Base-by-base conservation (phyloP, 2,113 vertebrate genomes). In the Rattus rattus region DNA sequence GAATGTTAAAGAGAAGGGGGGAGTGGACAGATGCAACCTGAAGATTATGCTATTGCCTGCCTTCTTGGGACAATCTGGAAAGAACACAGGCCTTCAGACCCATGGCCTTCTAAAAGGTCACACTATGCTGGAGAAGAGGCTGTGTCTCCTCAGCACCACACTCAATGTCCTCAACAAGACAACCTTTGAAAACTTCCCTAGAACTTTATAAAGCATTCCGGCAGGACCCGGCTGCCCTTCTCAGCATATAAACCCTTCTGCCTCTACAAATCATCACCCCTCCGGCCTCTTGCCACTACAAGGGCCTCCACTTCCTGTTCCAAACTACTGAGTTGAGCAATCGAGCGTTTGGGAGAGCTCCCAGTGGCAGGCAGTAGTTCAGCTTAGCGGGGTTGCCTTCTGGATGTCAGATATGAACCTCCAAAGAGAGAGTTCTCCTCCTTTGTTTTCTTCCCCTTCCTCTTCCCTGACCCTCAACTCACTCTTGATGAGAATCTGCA, bases 301-400 rank as follows among this genome's bases (percentile, higher is more conserved):
- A 93, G 49, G 69, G 65, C 88, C 61, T 94, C 90, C 39, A 84
- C 69, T 97, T 97, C 96, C 96, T 93, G 91, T 95, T 96, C 97
- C 91, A 92, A 94, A 90, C 93, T 70, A 79, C 67, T 5, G 19
- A 91, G 90, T 94, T 97, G 87, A 97, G 93, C 86, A 97, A 97
- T 87, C 77, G 0, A 22, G 28, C 76, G 84, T 96, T 20, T 89
- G 79, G 95, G 97, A 95, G 36, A 93, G 89, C 73, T 95, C 90
- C 94, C 86, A 30, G 84, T 95, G 95, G 91, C 92, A 77, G 85
- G 77, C 6, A 0, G 52, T 59, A 3, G 59, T 28, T 22, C 65
- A 36, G 49, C n/a, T 65, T 61, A 52, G 70, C 63, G 59, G 70
- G 3, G 73, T 92, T 77, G 83, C 91, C 85, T 69, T 95, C 73